Base-by-base conservation (phyloP, 1,140 invertebrate genomes). In the Helicorthomorpha holstii region DNA sequence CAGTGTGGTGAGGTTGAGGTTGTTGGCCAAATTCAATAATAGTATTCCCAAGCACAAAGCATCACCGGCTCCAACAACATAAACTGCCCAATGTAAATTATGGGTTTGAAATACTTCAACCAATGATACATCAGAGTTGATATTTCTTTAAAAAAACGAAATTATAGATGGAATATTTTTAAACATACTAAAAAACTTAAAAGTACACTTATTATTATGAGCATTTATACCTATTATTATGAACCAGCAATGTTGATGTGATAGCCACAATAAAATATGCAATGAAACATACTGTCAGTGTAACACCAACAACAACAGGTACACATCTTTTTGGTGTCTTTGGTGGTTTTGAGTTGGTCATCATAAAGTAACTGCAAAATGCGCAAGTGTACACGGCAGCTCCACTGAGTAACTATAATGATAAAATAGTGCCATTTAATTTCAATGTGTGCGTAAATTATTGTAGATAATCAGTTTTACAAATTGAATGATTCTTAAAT, bases 281-380 rank as follows among this genome's bases (percentile, higher is more conserved):
- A n/a, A 60, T 10, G 0, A 58, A 59, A 12, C 62, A 60, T 23
- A 64, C 52, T 26, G 58, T 19, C 21, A 67, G 29, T 14, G 60
- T 57, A 2, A 60, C n/a, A 10, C 59, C 46, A 10, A 61, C 60
- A 4, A 63, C 60, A 27, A 62, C 44, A 3, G 65, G 65, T 10
- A 67, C 53, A 27, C 56, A 54, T 21, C 49, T 55, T 59, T 24
- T 54, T 24, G n/a, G 63, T 57, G 46, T 60, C 29, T 10, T 27
- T 19, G 19, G 25, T 46, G 54, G 52, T 41, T 56, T n/a, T 3
- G 4, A 16, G 34, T n/a, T 7, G 50, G 23, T 23, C 12, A 21
- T 10, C 7, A 45, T 44, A 10, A n/a, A 4, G 19, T 43, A 7
- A n/a, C 45, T 10, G 49, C 49, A 12, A 24, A 38, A 50, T 7